Evolutionary conservation across 2,113 vertebrate species (phyloP), one percentile per base, ranked within the genome.

Genomic region (Xenopus laevis): DNA sequence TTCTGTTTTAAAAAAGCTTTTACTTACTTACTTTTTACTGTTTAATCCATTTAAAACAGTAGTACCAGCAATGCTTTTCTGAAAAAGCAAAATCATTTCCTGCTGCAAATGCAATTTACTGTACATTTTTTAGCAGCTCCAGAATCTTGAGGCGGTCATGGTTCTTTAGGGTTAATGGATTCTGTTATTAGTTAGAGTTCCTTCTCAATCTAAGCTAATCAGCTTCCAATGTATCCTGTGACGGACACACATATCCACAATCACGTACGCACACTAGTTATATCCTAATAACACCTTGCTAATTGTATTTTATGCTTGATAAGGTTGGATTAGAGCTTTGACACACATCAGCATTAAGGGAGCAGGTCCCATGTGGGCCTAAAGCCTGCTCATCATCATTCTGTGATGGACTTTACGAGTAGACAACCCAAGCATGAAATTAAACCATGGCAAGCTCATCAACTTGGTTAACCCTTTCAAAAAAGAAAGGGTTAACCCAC

Each of bases 391-490:
- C 50, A n/a, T 78, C 67, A 3, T 5, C 0, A 0, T 72, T 70
- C 44, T 2, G 46, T 65, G 10, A 1, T 61, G 10, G 0, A 27
- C 66, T 74, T 44, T 13, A 72, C 78, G 27, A 12, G 0, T 33
- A 72, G 71, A 79, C 79, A 50, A 77, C 58, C 80, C 46, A 82
- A 77, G 76, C 86, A 77, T 33, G 12, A 84, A 84, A 84, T 86
- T 83, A 77, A 82, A 81, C 4, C n/a, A 55, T 5, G 16, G 65
- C 13, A 65, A 17, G 68, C 77, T 66, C 79, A 65, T 77, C 78
- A 10, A 18, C 46, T 27, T 16, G 16, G 17, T 67, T 74, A 76
- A 69, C 58, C 15, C 47, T 69, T 69, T 70, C 16, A 64, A 11
- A 47, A 1, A 11, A 30, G 20, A 40, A 60, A 1, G 58, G 47